Evolutionary conservation across 1,140 invertebrate species (phyloP), one percentile per base, ranked within the genome.

Genomic region (Tetraneura akinire): DNA sequence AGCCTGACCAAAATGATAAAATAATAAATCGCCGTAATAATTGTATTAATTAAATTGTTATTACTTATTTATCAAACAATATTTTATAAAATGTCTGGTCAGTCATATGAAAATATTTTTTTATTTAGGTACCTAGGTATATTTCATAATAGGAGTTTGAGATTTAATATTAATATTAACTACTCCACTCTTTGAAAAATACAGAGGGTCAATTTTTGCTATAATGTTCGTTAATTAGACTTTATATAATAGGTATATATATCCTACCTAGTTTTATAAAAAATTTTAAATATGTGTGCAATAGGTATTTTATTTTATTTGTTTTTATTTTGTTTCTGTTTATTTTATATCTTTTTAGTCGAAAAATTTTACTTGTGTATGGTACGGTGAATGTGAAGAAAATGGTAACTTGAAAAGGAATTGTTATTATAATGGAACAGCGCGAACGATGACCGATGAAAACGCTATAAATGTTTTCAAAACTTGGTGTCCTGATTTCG

Each of bases 381-480:
- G 92, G 93, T 94, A 93, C 84, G 92, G 90, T 10, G 87, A 91
- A 76, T 94, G 92, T 84, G 87, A 88, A 78, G 3, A 16, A 47
- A 84, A 66, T 1, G 83, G 88, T 71, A 32, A n/a, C 16, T 13
- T 37, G 0, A 49, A 55, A 1, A 86, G 89, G 83, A 92, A 94
- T 86, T 94, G 92, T 85, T 83, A 83, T 1, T 94, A 94, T 84
- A 88, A 90, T 85, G 93, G 93, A 6, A 86, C 91, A 0, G 86
- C 93, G 0, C 90, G 91, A 83, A 83, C 86, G 18, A 83, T 93
- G 80, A 84, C 80, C 73, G 84, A 82, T 53, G 14, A 81, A 0
- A 83, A 85, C 1, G 86, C 88, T 71, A 85, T 89, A 82, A 80
- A 87, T 10, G 85, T 90, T 10, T 85, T 94, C 5, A 84, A 87